These are phyloP conservation scores for Eupithecia pulchellata DNA, from an alignment of 2,888 invertebrate species.

Conservation along the genomic window DNA sequence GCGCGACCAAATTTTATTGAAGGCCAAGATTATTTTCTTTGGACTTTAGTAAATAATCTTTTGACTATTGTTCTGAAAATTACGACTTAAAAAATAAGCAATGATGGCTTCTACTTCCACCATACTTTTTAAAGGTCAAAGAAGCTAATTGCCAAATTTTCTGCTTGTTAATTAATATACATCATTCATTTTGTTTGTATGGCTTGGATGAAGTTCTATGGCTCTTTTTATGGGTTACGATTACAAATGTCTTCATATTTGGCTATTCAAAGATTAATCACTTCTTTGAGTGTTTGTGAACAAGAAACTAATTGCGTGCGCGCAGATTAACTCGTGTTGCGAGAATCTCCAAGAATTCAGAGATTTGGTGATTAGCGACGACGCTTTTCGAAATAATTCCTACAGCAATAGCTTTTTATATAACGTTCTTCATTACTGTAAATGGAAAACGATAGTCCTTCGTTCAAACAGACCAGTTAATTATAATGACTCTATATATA, in stretches of 20 bases:
- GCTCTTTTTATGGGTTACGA: not conserved
- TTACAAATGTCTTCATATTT: not conserved
- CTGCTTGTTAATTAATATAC: conserved; percentile 23
- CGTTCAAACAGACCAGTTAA: not conserved
- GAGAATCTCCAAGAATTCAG: conserved; percentile 15
- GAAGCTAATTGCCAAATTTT: conserved; percentile 32
- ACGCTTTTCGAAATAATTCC: not conserved
- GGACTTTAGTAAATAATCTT: not conserved
- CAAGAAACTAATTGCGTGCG: conserved; percentile 14
- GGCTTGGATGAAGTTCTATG: not conserved
- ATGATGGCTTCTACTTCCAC: conserved; percentile 1
- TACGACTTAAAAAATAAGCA: conserved; percentile 8
- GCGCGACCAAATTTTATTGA: no score
- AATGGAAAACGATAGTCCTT: not conserved
- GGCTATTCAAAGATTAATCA: conserved; percentile 9
- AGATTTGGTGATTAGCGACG: conserved; percentile 4
- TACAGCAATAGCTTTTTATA: not conserved
- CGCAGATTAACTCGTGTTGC: conserved; percentile 23
- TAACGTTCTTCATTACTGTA: not conserved
- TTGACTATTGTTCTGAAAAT: not conserved
- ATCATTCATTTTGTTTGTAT: not conserved
- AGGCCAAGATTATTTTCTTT: not conserved
- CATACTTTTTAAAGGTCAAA: conserved; percentile 27
- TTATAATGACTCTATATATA: no score
- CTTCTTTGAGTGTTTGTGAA: not conserved